Evolutionary conservation across 1,140 invertebrate genomes (phyloP), one percentile per base, ranked within the genome.

Genomic region (Pantala flavescens): DNA sequence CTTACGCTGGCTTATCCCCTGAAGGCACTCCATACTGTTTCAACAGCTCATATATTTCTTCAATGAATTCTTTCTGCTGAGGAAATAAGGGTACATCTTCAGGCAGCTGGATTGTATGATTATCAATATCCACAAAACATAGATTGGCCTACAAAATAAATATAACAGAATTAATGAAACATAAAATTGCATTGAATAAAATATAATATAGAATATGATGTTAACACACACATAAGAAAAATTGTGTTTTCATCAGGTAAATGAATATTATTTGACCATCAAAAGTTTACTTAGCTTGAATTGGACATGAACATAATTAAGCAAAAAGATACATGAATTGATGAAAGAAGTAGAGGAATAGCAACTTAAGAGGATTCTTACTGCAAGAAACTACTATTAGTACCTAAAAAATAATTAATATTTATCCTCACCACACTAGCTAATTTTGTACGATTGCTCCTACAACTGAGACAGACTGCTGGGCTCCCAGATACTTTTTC

Each of bases 81-180:
- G 98, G 98, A 84, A 99, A 97, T 72, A 89, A 85, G 0, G 96
- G 96, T 77, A 98, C 83, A 83, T 99, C 97, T 85, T 99, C 98
- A 0, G 97, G 97, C 78, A 96, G 85, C 82, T 98, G 94, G 77
- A 98, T 91, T 77, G 88, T 89, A 78, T 91, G 92, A 77, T 92
- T 93, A 83, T 99, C 97, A 76, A 99, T 93, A 84, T 99, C 96
- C 63, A 99, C 94, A 82, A 96, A 92, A 84, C 97, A 99, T 28
- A 99, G 83, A 76, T 95, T 94, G 7, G 93, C 94, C 84, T 93
- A 88, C 7, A 87, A 88, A 2, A 63, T 7, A 63, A 63, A 7
- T 2, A 23, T 7, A n/a, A 63, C 49, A 63, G 2, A 9, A 5
- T 36, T 36, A 36, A 36, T 36, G n/a, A n/a, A n/a, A n/a, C 28